These are phyloP conservation scores for Pycnonotus jocosus DNA, from an alignment of 2,113 vertebrate species.

Conservation along the genomic window DNA sequence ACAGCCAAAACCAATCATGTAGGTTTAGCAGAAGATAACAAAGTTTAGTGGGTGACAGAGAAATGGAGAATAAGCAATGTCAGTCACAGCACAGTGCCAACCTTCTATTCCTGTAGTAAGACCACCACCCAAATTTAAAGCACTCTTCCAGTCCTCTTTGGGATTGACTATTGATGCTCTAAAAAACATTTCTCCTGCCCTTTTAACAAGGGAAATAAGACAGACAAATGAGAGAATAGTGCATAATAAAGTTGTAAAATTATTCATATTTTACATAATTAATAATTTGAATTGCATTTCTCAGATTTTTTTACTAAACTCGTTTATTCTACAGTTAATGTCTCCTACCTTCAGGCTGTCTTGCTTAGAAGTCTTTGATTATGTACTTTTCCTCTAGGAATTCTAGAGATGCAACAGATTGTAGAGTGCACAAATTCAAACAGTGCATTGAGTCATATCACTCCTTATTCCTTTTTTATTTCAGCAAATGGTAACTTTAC, in stretches of 20 bases:
- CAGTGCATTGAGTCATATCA: neutral
- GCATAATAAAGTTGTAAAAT: neutral
- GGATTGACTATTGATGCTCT: neutral
- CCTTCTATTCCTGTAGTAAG: neutral
- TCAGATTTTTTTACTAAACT: neutral
- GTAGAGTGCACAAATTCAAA: neutral
- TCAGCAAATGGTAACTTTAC: neutral
- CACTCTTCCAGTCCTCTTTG: neutral
- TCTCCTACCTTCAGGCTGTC: neutral
- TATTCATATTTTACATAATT: neutral
- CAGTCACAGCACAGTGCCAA: neutral
- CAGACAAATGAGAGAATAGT: neutral
- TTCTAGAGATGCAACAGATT: neutral
- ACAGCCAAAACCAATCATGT: neutral
- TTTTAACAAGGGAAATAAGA: neutral
- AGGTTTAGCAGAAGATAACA: neutral
- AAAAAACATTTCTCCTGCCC: neutral
- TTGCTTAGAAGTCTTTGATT: neutral
- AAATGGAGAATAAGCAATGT: neutral
- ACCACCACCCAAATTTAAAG: neutral
- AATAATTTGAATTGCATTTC: neutral
- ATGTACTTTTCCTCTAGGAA: neutral
- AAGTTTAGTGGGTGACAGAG: neutral
- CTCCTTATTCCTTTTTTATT: neutral
- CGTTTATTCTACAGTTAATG: neutral